phyloP scores from a whole-genome alignment of 2,888 invertebrate species.

The Coecobrya sp. region DNA sequence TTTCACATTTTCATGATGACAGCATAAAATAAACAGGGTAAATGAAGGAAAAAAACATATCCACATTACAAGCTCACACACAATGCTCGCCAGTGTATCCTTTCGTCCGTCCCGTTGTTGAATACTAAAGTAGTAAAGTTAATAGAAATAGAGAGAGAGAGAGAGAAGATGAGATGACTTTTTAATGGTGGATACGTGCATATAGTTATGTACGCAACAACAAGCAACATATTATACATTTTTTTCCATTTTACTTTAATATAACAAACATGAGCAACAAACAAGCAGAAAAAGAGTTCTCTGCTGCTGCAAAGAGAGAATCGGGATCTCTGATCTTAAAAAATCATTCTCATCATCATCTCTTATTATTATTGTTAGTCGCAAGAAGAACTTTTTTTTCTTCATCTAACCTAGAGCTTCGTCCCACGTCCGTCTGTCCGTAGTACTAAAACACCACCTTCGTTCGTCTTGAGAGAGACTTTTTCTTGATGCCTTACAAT shows the following conservation, averaged over 20 bases:
- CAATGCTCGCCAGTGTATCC: neutral
- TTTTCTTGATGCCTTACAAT: conserved; percentile 30
- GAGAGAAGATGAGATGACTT: conserved; percentile 44
- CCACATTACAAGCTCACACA: too few species aligned
- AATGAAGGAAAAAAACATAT: neutral
- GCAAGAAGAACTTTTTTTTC: too few species aligned
- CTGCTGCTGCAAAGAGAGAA: neutral
- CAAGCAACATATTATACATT: neutral
- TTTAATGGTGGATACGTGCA: neutral
- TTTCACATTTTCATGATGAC: conserved; percentile 47
- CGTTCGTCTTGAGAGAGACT: conserved; percentile 58
- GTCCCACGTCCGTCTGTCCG: conserved; percentile 54
- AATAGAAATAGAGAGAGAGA: too few species aligned
- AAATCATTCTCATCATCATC: conserved; percentile 56
- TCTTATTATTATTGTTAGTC: conserved; percentile 7
- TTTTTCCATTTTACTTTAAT: conserved; percentile 5
- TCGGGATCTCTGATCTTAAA: conserved; percentile 49
- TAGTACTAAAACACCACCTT: conserved; percentile 51
- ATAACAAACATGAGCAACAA: neutral
- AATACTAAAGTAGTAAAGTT: neutral
- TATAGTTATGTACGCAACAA: neutral
- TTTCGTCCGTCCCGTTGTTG: conserved; percentile 9
- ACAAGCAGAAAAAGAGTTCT: neutral
- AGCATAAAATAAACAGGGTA: neutral
- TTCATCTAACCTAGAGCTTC: conserved; percentile 52